A percentile compares a stretch with the other conserved stretches of the same genome.
Evolutionary conservation across 2,113 vertebrate species (phyloP).

Genomic region (Amphilophus citrinellus): DNA sequence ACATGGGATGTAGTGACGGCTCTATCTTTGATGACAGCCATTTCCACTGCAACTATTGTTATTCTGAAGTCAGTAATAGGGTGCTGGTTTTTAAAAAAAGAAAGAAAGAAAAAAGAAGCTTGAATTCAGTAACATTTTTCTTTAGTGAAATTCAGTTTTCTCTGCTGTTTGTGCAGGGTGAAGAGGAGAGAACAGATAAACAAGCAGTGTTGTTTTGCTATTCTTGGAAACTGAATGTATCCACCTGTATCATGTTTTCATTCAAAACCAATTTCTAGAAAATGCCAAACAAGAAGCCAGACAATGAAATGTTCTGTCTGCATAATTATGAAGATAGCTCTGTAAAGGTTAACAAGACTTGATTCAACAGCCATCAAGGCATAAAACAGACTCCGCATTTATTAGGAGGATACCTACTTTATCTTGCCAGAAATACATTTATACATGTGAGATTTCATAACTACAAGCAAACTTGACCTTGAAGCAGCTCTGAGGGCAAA

Average conservation of each 20-base stretch:
- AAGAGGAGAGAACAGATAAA: not conserved
- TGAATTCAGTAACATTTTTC: not conserved
- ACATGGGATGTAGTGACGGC: not conserved
- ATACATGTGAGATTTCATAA: slow-evolving; percentile 9
- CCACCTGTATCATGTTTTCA: slow-evolving; percentile 45
- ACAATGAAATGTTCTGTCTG: slow-evolving; percentile 23
- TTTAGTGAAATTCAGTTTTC: not conserved
- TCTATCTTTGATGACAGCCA: slow-evolving; percentile 1
- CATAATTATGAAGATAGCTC: slow-evolving; percentile 9
- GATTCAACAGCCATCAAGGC: slow-evolving; percentile 16
- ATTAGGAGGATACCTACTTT: slow-evolving; percentile 7
- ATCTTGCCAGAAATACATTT: not conserved
- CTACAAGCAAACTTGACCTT: slow-evolving; percentile 23
- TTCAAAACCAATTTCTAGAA: slow-evolving; percentile 43
- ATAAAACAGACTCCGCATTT: slow-evolving; percentile 1
- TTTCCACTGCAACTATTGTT: slow-evolving; percentile 3
- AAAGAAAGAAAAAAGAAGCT: not conserved
- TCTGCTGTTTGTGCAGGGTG: not conserved
- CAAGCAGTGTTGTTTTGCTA: slow-evolving; percentile 1
- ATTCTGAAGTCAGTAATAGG: not conserved
- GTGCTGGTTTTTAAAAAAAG: not conserved
- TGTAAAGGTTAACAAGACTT: slow-evolving; percentile 50
- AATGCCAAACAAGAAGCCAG: slow-evolving; percentile 40
- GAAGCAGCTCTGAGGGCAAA: not conserved
- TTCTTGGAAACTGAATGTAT: slow-evolving; percentile 3